These are phyloP conservation scores for Dicrurus megarhynchus DNA, from an alignment of 2,113 vertebrate species.

Conservation along the genomic window DNA sequence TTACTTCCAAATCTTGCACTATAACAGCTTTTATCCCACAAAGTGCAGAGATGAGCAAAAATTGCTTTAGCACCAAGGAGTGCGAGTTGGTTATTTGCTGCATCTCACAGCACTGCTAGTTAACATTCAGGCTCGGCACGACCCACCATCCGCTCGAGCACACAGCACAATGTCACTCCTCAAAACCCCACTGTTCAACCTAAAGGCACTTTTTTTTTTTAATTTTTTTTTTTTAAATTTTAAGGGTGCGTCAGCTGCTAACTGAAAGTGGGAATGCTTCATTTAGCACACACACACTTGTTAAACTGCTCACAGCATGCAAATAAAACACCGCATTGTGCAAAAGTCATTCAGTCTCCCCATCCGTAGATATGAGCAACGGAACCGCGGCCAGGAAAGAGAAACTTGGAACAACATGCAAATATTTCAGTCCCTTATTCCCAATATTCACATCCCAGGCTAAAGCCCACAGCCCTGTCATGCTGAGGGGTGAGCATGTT, in stretches of 20 bases:
- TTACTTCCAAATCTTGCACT: neutral
- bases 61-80: neutral
- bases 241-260: neutral
- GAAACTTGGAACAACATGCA: constrained; percentile 26
- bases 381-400: neutral
- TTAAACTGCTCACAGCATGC: constrained; percentile 42
- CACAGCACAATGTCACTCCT: constrained; percentile 9
- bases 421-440: constrained; percentile 27
- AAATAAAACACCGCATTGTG: constrained; percentile 22
- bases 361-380: neutral
- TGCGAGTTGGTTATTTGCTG: neutral
- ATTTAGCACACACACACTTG: constrained; percentile 44
- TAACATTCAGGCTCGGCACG: neutral
- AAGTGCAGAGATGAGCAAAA: neutral
- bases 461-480: neutral
- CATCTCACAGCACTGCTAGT: constrained; percentile 6
- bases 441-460: neutral
- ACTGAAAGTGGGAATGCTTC: constrained; percentile 40
- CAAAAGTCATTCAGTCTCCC: constrained; percentile 36
- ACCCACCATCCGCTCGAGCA: neutral
- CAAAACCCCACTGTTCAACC: constrained; percentile 21
- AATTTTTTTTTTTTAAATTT: neutral
- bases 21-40: neutral
- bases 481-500: neutral
- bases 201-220: neutral